Evolutionary conservation across 2,113 vertebrate genomes (phyloP).

Genomic region (Siniperca knerii): DNA sequence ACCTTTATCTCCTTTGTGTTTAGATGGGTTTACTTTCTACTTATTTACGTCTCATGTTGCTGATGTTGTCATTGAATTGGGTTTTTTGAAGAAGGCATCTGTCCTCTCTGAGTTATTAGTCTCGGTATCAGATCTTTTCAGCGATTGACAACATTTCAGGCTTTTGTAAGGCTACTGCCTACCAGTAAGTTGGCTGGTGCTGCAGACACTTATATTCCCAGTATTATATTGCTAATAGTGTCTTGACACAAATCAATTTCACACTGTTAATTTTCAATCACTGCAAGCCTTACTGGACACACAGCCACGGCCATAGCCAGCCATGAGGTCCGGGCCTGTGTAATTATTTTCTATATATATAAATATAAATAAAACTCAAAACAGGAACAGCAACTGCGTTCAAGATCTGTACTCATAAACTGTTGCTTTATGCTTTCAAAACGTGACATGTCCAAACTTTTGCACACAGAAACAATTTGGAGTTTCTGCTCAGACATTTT

Average conservation of each 20-base stretch:
- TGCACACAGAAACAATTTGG: too few species aligned
- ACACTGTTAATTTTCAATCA: neutral
- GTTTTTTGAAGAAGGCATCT: neutral
- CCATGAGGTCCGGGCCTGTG: too few species aligned
- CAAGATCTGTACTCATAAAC: too few species aligned
- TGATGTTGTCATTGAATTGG: neutral
- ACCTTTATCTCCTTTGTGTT: neutral
- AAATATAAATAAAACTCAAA: too few species aligned
- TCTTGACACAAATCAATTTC: neutral
- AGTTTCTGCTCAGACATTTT: too few species aligned
- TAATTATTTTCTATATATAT: too few species aligned
- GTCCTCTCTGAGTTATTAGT: neutral
- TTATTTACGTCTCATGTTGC: neutral
- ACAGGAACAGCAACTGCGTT: too few species aligned
- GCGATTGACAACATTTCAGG: neutral
- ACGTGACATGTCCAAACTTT: too few species aligned
- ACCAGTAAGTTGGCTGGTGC: neutral
- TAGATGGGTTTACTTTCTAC: neutral
- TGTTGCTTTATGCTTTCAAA: too few species aligned
- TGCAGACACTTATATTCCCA: neutral
- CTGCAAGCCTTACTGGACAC: neutral
- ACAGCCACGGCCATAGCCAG: too few species aligned
- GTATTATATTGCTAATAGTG: neutral
- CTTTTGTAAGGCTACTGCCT: neutral
- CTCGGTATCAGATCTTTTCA: neutral